Percentiles rank a stretch among this genome's conserved stretches.
Conservation (phyloP, 2,888 invertebrate species). For the Tachina fera region DNA sequence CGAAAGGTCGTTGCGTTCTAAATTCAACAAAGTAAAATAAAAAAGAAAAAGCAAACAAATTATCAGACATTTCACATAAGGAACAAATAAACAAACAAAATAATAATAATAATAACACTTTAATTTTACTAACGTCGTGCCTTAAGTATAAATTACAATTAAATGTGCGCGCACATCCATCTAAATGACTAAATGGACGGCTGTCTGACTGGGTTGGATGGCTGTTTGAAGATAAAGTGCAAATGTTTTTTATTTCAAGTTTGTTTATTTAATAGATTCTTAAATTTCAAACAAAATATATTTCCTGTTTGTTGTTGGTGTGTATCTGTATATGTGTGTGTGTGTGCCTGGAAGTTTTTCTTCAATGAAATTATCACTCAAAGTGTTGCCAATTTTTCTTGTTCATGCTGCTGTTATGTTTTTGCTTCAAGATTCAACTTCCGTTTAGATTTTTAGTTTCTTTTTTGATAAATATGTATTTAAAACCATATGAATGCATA, state of each 20-base stretch:
- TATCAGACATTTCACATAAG: slow-evolving; percentile 28
- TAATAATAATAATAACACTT: slow-evolving; percentile 6
- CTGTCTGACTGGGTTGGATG: not conserved
- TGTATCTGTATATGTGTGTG: not conserved
- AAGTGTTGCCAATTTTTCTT: slow-evolving; percentile 53
- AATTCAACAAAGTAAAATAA: slow-evolving; percentile 43
- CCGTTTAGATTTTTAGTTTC: slow-evolving; percentile 49
- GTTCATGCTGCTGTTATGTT: slow-evolving; percentile 7
- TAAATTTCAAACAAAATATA: slow-evolving; percentile 51
- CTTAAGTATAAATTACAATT: slow-evolving; percentile 41
- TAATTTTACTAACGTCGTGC: slow-evolving; percentile 5
- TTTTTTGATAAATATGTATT: not conserved
- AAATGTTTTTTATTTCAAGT: not conserved
- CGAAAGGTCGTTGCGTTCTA: slow-evolving; percentile 82
- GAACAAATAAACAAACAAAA: not conserved
- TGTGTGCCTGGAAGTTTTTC: slow-evolving; percentile 13
- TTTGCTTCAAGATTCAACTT: slow-evolving; percentile 39
- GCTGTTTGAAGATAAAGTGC: slow-evolving; percentile 33
- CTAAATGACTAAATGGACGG: not conserved
- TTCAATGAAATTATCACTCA: slow-evolving; percentile 55
- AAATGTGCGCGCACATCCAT: not conserved
- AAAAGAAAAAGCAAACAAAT: slow-evolving; percentile 39
- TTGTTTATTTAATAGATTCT: slow-evolving; percentile 30
- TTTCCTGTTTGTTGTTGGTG: slow-evolving; percentile 42
- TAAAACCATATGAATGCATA: no score